phyloP scores from a whole-genome alignment of 2,888 invertebrate species.

The Galerucella calmariensis region DNA sequence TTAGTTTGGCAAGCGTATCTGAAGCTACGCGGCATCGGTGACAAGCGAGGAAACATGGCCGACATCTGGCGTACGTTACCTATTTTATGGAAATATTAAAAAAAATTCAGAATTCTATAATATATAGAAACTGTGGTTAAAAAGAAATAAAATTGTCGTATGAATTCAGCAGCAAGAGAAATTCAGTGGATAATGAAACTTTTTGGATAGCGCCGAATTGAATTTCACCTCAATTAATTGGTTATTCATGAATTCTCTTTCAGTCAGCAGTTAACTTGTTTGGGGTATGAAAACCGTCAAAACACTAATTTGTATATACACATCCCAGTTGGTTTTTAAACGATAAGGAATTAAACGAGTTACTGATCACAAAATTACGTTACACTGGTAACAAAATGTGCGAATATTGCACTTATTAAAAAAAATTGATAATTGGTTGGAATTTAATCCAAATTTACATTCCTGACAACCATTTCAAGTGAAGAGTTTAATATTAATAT shows the following conservation, averaged over 20 bases:
- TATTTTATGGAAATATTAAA: too few species aligned
- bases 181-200: not conserved
- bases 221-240: constrained; percentile 2
- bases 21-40: too few species aligned
- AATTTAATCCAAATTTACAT: too few species aligned
- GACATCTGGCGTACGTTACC: too few species aligned
- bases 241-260: constrained; percentile 6
- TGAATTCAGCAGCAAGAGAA: not conserved
- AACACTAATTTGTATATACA: not conserved
- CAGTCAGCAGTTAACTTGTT: not conserved
- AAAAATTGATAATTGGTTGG: too few species aligned
- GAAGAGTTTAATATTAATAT: too few species aligned
- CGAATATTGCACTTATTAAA: not conserved
- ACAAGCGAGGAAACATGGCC: too few species aligned
- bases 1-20: too few species aligned
- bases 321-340: not conserved
- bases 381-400: not conserved
- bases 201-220: not conserved
- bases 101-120: too few species aligned
- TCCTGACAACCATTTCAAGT: too few species aligned
- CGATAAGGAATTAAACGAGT: not conserved
- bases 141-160: too few species aligned
- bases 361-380: not conserved
- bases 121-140: too few species aligned
- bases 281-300: not conserved